phyloP scores from a whole-genome alignment of 2,888 invertebrate genomes.

The Lycophotia porphyrea region DNA sequence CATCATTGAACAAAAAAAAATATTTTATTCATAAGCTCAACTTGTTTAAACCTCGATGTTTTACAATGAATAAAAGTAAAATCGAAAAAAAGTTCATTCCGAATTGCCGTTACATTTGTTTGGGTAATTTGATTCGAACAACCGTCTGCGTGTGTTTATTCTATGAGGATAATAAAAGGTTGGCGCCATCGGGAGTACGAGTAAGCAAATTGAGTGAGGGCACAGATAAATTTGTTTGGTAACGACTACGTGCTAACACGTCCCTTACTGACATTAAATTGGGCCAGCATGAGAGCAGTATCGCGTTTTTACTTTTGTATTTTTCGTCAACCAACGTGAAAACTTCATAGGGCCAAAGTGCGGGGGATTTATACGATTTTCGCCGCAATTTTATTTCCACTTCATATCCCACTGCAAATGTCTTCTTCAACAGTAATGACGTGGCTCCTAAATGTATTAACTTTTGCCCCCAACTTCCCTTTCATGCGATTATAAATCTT shows the following conservation, averaged over 20 bases:
- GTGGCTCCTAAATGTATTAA: slow-evolving; percentile 60
- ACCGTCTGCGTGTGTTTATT: slow-evolving; percentile 68
- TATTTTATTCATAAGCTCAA: slow-evolving; percentile 53
- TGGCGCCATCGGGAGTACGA: slow-evolving; percentile 79
- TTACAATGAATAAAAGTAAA: slow-evolving; percentile 49
- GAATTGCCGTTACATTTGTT: slow-evolving; percentile 53
- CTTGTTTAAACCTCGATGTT: slow-evolving; percentile 48
- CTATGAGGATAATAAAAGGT: slow-evolving; percentile 78
- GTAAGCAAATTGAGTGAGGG: slow-evolving; percentile 79
- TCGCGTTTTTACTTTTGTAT: slow-evolving; percentile 67
- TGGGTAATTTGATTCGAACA: slow-evolving; percentile 58
- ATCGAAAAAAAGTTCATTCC: slow-evolving; percentile 42
- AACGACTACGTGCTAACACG: slow-evolving; percentile 78
- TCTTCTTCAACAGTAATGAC: slow-evolving; percentile 57
- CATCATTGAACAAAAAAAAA: not conserved
- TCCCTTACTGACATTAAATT: slow-evolving; percentile 74
- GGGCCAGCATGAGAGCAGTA: slow-evolving; percentile 67
- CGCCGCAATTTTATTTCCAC: slow-evolving; percentile 67
- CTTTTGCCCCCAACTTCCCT: slow-evolving; percentile 44
- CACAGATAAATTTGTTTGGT: slow-evolving; percentile 83
- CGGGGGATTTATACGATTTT: slow-evolving; percentile 62
- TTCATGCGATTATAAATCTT: slow-evolving; percentile 53
- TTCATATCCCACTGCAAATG: slow-evolving; percentile 62
- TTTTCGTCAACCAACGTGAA: slow-evolving; percentile 45
- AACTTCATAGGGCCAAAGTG: slow-evolving; percentile 54